These are phyloP conservation scores for Enteromius unitaeniatus DNA, from an alignment of 2,797 vertebrate species.

Conservation along the genomic window DNA sequence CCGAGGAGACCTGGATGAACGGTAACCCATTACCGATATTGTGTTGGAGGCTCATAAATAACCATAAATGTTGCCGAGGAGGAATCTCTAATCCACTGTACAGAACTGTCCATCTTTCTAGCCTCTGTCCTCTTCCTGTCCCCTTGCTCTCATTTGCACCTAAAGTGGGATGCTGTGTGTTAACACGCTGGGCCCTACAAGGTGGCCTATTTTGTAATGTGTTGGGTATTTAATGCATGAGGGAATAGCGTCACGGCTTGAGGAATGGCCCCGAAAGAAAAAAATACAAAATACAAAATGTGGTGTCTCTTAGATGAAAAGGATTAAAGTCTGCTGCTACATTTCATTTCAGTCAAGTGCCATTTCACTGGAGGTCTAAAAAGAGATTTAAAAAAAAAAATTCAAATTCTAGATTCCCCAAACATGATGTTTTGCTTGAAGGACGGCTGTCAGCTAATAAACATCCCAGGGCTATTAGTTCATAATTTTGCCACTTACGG, in stretches of 20 bases:
- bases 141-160: constrained; percentile 58
- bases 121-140: constrained; percentile 47
- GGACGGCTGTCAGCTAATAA: constrained; percentile 42
- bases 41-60: constrained; percentile 67
- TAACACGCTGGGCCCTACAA: constrained; percentile 69
- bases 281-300: background rate
- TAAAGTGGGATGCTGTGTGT: constrained; percentile 70
- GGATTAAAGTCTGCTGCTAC: constrained; percentile 25
- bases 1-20: constrained; percentile 52
- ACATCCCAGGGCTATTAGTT: constrained; percentile 37
- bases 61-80: constrained; percentile 60
- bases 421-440: constrained; percentile 23
- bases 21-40: constrained; percentile 65
- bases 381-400: background rate
- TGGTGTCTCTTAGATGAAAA: constrained; percentile 22
- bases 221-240: constrained; percentile 75
- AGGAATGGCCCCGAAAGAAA: background rate
- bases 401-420: background rate
- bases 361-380: constrained; percentile 36
- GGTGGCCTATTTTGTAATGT: constrained; percentile 77
- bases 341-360: constrained; percentile 29
- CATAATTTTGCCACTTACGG: constrained; percentile 21
- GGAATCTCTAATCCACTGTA: constrained; percentile 54
- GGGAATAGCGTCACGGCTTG: constrained; percentile 59
- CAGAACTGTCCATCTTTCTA: constrained; percentile 25